Base-by-base conservation (phyloP, 1,140 invertebrate genomes). In the Mercenaria mercenaria region DNA sequence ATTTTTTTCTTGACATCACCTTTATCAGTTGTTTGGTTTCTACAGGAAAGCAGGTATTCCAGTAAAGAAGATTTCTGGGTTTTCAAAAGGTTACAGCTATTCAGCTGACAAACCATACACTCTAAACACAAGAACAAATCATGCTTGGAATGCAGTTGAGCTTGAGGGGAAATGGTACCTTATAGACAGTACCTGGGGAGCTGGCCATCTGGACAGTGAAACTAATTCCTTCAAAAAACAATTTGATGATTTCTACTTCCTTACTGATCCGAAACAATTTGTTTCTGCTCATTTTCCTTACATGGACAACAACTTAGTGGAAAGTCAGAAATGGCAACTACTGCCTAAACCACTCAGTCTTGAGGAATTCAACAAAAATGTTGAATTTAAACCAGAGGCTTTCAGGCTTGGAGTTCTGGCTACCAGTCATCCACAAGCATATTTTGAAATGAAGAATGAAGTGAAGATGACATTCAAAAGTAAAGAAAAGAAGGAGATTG, bases 41-140 rank as follows among this genome's bases (percentile, higher is more conserved):
- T 13, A 32, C 26, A 89, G 80, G 11, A 41, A 79, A 59, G 88
- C 83, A 41, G 56, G 76, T 29, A 87, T 89, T 64, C 52, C 29
- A 37, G 84, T 61, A 18, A 89, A 88, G 47, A 84, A 64, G 4
- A 69, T 91, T 29, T 61, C 64, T 26, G 99, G 99, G 23, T 99
- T 99, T 96, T 99, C 98, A 67, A 99, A 99, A 96, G 99, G 98
- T 61, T 99, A 98, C 8, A 98, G 99, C 67, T 99, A 99, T 95
- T 98, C 99, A 94, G 98, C 99, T 0, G 98, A 98, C 0, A 98
- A 99, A 0, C 97, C 97, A 84, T 99, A 99, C 94, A 98, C 99
- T 91, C 98, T 91, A 99, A 99, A 96, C 98, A 99, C 3, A 98
- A 99, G 77, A 0, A 91, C 92, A n/a, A 91, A 93, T 67, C 92